A percentile compares a stretch with the other conserved stretches of the same genome.
These are phyloP conservation scores for Siniperca obscura DNA, from an alignment of 2,797 vertebrate species.

Conservation along the genomic window DNA sequence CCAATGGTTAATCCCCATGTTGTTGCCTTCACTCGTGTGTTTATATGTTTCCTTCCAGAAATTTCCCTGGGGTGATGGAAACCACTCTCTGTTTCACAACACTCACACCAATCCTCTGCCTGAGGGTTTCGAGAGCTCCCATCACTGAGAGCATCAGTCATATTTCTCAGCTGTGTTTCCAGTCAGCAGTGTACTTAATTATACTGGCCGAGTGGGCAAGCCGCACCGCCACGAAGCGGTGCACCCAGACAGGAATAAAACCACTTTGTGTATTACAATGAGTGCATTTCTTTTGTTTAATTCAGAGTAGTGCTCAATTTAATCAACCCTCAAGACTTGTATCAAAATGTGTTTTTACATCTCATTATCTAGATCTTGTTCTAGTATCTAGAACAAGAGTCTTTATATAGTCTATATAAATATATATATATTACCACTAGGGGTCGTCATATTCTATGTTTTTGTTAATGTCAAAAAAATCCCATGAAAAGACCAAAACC, in stretches of 20 bases:
- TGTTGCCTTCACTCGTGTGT: not conserved
- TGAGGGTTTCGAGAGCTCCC: constrained; percentile 83
- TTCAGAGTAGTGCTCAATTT: not conserved
- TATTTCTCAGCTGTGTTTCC: constrained; percentile 4
- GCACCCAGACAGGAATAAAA: constrained; percentile 58
- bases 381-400: too few relatives aligned
- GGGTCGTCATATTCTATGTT: not conserved
- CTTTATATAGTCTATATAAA: too few relatives aligned
- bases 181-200: constrained; percentile 21
- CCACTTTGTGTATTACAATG: constrained; percentile 17
- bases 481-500: not conserved
- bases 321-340: not conserved
- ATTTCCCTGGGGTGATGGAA: constrained; percentile 92
- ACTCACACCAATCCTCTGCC: constrained; percentile 88
- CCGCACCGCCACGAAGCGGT: not conserved
- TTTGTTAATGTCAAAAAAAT: not conserved
- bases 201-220: constrained; percentile 26
- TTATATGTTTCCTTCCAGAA: constrained; percentile 73
- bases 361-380: not conserved
- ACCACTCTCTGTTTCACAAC: constrained; percentile 92
- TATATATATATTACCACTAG: not conserved
- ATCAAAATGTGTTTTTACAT: not conserved
- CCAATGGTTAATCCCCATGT: not conserved
- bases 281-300: constrained; percentile 20
- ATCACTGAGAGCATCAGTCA: constrained; percentile 65